Base-by-base conservation (phyloP, 2,797 vertebrate species). In the Nothura maculosa region DNA sequence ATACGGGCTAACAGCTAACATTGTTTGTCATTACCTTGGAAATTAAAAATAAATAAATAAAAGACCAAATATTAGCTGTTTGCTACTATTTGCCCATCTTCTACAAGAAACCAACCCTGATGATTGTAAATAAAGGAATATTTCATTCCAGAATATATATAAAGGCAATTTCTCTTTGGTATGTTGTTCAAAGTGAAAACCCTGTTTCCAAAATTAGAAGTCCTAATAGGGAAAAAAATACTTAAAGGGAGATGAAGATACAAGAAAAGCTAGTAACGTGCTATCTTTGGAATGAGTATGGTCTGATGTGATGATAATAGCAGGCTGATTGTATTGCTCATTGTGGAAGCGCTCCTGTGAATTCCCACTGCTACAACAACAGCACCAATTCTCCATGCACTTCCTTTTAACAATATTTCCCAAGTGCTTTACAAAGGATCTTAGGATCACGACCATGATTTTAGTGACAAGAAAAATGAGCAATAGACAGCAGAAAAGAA, bases 401-500 rank as follows among this genome's bases (percentile, higher is more conserved):
- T 92, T 95, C 89, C 91, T 90, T 94, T 78, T 34, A 62, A 85
- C 28, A 92, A 78, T 86, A 84, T 90, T 95, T 93, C 87, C 84
- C 40, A 67, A 88, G 25, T 0, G 4, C 22, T 81, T 88, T 54
- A 61, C 28, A 86, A 96, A 90, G 81, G 74, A 93, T 69, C 50
- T 76, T 89, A 77, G 60, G 48, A 85, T 85, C 58, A 66, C 83
- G 91, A 91, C 54, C 50, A 34, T 69, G 62, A 79, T 60, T 55
- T 66, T 32, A 66, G 32, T 62, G 69, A 84, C 52, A 92, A 69
- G 47, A 75, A 95, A 93, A 93, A 50, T 50, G 77, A 89, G 76
- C 85, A 87, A 87, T 19, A 87, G 69, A 78, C 22, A 22, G 38
- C 52, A 85, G 80, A 47, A 94, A 89, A 48, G 83, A 94, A 85